phyloP scores from a whole-genome alignment of 2,113 vertebrate species.

The Falco punctatus region DNA sequence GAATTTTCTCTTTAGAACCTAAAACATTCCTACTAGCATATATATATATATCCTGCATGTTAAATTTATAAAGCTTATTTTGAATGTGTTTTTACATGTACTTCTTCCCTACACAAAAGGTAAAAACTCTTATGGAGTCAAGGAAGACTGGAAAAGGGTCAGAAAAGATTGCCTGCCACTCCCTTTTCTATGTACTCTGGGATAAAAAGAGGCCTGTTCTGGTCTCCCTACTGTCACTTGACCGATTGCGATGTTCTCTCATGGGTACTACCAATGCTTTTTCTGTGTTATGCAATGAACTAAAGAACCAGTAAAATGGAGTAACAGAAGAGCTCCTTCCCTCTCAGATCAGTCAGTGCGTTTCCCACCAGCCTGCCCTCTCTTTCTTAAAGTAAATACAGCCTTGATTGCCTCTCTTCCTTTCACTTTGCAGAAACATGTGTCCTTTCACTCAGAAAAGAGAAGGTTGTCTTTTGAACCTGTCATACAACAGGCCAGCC shows the following conservation, averaged over 20 bases:
- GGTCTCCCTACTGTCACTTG: neutral
- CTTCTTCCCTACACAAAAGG: neutral
- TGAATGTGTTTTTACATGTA: neutral
- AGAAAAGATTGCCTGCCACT: neutral
- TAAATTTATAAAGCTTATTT: neutral
- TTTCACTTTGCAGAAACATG: neutral
- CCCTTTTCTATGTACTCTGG: neutral
- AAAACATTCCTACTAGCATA: neutral
- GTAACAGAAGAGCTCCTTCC: neutral
- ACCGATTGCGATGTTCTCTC: neutral
- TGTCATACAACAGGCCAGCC: neutral
- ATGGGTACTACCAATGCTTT: rapidly evolving
- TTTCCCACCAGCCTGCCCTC: neutral
- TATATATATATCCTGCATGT: neutral
- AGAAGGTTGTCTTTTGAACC: neutral
- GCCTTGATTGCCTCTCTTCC: neutral
- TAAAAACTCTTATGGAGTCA: rapidly evolving
- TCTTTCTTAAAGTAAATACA: neutral
- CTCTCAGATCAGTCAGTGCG: neutral
- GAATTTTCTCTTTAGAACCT: neutral
- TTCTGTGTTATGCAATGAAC: neutral
- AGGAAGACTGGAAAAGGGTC: neutral
- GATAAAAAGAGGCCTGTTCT: neutral
- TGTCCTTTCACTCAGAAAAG: neutral
- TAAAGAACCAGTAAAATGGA: neutral